phyloP scores from a whole-genome alignment of 2,797 vertebrate genomes.

The Siniperca scherzeri region DNA sequence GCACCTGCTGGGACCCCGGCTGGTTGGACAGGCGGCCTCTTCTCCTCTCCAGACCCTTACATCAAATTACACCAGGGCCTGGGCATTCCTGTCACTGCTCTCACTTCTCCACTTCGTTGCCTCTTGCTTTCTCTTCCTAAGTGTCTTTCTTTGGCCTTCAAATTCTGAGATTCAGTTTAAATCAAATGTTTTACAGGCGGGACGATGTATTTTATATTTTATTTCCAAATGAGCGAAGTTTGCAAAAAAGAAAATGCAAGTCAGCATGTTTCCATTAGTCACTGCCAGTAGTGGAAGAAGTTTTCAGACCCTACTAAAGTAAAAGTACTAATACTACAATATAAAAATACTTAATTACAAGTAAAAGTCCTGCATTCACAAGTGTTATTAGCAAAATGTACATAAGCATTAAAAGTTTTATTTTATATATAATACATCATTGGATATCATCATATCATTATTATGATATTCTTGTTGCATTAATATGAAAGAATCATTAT shows the following conservation, averaged over 20 bases:
- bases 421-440: not conserved
- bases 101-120: conserved; percentile 26
- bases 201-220: not conserved
- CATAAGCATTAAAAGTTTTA: not conserved
- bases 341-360: not conserved
- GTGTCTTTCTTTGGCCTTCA: conserved; percentile 17
- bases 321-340: not conserved
- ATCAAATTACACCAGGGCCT: conserved; percentile 77
- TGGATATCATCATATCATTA: not conserved
- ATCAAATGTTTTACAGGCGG: not conserved
- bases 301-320: not conserved
- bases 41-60: conserved; percentile 65
- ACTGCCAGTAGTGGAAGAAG: not conserved
- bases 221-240: not conserved
- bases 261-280: not conserved
- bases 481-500: not conserved
- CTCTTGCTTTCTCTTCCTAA: conserved; percentile 23
- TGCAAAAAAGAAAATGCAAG: not conserved
- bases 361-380: not conserved
- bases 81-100: conserved; percentile 70
- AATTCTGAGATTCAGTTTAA: not conserved
- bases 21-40: conserved; percentile 58
- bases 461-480: not conserved
- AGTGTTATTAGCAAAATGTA: not conserved
- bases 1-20: conserved; percentile 73